phyloP scores from a whole-genome alignment of 2,113 vertebrate genomes.

The Calypte anna region DNA sequence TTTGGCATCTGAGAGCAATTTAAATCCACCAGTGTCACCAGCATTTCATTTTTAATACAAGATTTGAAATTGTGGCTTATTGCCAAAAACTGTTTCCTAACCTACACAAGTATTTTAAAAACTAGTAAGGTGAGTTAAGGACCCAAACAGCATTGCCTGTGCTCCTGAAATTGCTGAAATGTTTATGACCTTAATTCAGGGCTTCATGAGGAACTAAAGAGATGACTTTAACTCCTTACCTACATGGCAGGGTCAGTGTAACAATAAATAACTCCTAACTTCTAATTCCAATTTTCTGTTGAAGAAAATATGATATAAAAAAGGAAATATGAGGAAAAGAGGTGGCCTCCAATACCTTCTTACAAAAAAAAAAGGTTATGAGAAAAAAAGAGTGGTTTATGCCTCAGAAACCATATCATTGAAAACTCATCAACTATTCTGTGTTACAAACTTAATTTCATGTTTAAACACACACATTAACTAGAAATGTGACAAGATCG shows the following conservation, averaged over 20 bases:
- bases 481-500: neutral
- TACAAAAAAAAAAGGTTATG: neutral
- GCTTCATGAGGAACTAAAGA: neutral
- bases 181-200: neutral
- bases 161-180: neutral
- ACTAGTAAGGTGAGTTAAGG: neutral
- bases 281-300: neutral
- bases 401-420: neutral
- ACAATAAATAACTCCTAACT: neutral
- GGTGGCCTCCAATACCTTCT: neutral
- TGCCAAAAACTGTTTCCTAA: neutral
- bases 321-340: neutral
- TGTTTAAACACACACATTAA: neutral
- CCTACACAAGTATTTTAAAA: neutral
- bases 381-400: neutral
- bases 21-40: constrained; percentile 11
- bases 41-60: neutral
- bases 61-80: neutral
- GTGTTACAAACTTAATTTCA: neutral
- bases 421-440: neutral
- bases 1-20: constrained; percentile 20
- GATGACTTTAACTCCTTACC: neutral
- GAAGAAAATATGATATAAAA: neutral
- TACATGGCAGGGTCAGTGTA: neutral
- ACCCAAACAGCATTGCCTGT: neutral